Percentiles rank a stretch among this genome's conserved stretches.
Evolutionary conservation across 2,113 vertebrate genomes (phyloP).

Genomic region (Silurus glanis): DNA sequence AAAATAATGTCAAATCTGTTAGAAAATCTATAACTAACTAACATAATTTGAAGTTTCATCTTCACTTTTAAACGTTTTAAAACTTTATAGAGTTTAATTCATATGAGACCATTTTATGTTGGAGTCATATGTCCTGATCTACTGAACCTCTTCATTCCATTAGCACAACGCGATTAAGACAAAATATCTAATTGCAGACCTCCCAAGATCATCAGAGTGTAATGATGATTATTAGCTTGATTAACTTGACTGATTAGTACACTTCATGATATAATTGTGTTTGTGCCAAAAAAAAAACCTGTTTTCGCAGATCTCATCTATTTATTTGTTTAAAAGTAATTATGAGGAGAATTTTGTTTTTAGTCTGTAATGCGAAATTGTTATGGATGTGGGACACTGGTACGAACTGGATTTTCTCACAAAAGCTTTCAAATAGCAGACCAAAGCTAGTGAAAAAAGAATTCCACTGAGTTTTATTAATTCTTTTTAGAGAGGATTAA

Average conservation of each 20-base stretch:
- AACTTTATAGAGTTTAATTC: neutral
- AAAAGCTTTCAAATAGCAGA: neutral
- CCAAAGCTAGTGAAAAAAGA: constrained; percentile 13
- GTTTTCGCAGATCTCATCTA: neutral
- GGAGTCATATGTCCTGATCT: neutral
- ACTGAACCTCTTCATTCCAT: neutral
- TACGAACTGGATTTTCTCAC: neutral
- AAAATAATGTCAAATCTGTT: neutral
- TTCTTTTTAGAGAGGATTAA: constrained; percentile 19
- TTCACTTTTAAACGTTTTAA: neutral
- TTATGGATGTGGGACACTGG: neutral
- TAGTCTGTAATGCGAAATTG: neutral
- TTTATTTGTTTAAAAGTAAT: neutral
- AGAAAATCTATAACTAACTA: neutral
- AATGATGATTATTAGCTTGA: constrained; percentile 15
- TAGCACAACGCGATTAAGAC: neutral
- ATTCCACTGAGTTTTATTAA: constrained; percentile 10
- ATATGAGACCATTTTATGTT: neutral
- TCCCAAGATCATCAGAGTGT: neutral
- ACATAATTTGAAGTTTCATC: neutral
- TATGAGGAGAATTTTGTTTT: neutral
- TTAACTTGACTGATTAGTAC: constrained; percentile 12
- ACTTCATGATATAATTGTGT: constrained; percentile 7
- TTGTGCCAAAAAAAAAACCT: neutral
- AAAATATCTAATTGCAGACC: constrained; percentile 10